Conservation (phyloP, 2,797 vertebrate genomes). For the Poecilia picta region DNA sequence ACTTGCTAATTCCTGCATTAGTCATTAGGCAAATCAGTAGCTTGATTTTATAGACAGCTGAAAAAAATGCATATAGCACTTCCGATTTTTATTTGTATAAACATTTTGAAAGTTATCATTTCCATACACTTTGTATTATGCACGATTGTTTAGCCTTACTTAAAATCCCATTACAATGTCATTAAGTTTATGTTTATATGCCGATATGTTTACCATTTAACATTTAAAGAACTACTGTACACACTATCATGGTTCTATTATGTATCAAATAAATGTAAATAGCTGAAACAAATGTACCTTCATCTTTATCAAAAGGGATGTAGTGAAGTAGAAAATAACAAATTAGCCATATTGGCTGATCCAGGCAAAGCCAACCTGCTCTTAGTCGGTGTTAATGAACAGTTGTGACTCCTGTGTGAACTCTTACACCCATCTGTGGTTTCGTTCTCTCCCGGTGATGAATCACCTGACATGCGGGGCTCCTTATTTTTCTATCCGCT, state of each 20-base stretch:
- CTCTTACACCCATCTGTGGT: conserved; percentile 24
- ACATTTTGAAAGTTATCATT: no score
- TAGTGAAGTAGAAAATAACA: neutral
- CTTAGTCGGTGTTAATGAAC: conserved; percentile 32
- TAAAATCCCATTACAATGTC: neutral
- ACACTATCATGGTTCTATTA: neutral
- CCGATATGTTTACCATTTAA: neutral
- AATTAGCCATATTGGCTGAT: neutral
- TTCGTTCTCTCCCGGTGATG: conserved; percentile 29
- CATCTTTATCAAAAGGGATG: neutral
- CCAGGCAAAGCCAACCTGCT: neutral
- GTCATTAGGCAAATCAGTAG: no score
- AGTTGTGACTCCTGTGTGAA: conserved; percentile 33
- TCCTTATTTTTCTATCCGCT: conserved; percentile 19
- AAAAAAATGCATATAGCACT: no score
- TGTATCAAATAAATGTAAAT: neutral
- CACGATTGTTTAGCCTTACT: neutral
- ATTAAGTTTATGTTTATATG: neutral
- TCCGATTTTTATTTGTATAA: no score
- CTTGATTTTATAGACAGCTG: no score
- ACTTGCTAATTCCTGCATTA: no score
- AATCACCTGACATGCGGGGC: conserved; percentile 32
- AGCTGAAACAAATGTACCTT: neutral
- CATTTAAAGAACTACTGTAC: neutral
- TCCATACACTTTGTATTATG: no score